Evolutionary conservation across 2,797 vertebrate species (phyloP).

Genomic region (Rachycentron canadum): DNA sequence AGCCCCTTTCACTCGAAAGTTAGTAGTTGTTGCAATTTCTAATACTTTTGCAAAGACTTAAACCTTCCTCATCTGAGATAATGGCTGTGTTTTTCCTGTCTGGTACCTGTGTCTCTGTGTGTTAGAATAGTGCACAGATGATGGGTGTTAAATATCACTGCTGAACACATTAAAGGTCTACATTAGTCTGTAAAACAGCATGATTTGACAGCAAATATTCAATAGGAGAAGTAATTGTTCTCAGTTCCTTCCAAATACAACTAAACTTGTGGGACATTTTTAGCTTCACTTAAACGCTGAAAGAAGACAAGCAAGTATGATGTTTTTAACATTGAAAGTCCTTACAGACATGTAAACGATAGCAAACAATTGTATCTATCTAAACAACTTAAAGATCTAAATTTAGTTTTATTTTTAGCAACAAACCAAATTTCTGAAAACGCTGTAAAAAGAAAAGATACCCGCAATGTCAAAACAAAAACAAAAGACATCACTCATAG

Average conservation of each 20-base stretch:
- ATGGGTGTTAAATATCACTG: background rate
- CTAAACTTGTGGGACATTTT: background rate
- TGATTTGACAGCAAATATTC: background rate
- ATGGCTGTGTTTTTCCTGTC: background rate
- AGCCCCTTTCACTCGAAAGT: background rate
- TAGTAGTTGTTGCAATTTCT: background rate
- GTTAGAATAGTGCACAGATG: background rate
- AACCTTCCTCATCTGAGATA: background rate
- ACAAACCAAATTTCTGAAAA: background rate
- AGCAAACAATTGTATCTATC: background rate
- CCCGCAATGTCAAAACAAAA: constrained; percentile 19
- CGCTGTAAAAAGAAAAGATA: constrained; percentile 20
- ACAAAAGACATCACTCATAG: constrained; percentile 10
- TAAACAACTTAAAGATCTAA: background rate
- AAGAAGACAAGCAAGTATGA: background rate
- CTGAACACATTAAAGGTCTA: background rate
- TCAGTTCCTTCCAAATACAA: background rate
- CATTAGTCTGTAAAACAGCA: background rate
- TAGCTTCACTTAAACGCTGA: background rate
- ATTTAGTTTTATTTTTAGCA: background rate
- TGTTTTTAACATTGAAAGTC: background rate
- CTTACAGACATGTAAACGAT: background rate
- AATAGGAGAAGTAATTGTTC: background rate
- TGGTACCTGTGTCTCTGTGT: background rate
- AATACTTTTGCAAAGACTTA: background rate